Evolutionary conservation across 2,113 vertebrate species (phyloP).

Genomic region (cattle (Bos taurus)): DNA sequence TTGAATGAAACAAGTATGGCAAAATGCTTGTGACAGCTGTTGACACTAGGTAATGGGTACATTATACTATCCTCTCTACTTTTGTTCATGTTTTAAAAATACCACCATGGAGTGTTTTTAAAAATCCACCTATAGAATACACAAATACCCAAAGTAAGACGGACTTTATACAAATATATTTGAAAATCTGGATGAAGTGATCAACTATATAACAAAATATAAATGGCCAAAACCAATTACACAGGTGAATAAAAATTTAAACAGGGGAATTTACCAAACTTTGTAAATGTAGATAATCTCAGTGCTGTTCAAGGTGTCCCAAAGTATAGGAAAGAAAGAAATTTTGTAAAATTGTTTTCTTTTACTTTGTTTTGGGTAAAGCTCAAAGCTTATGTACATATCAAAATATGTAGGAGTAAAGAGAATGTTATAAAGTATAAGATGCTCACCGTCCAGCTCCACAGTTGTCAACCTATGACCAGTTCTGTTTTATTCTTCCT

Average conservation of each 20-base stretch:
- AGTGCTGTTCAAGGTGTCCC: background rate
- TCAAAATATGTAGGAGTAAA: background rate
- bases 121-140: background rate
- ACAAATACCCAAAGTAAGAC: background rate
- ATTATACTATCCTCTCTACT: background rate
- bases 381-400: background rate
- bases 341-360: background rate
- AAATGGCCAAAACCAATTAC: background rate
- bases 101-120: background rate
- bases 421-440: background rate
- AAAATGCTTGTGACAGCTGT: background rate
- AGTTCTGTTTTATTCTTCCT: background rate
- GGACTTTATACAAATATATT: background rate
- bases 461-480: background rate
- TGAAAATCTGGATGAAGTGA: background rate
- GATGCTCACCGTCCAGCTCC: background rate
- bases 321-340: background rate
- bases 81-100: background rate
- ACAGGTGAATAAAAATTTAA: background rate
- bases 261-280: background rate
- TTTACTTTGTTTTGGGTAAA: background rate
- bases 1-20: background rate
- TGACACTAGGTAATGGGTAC: background rate
- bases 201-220: background rate
- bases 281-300: background rate